These are phyloP conservation scores for Allobates femoralis DNA, from an alignment of 2,797 vertebrate genomes.

Conservation along the genomic window DNA sequence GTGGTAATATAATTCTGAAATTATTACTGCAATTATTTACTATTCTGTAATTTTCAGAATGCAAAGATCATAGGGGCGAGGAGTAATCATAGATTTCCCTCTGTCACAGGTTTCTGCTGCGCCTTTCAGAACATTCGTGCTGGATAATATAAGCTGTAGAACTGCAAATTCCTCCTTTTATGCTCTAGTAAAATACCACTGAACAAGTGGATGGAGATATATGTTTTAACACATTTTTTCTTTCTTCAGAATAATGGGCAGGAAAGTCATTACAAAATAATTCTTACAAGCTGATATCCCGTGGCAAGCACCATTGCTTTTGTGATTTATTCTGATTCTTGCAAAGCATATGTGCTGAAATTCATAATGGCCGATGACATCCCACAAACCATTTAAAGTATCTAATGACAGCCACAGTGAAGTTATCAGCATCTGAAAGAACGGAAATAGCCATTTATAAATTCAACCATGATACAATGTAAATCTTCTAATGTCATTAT, in stretches of 20 bases:
- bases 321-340: conserved; percentile 58
- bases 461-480: not conserved
- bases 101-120: not conserved
- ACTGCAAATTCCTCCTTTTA: not conserved
- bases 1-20: not conserved
- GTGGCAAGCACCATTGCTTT: conserved; percentile 47
- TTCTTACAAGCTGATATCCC: conserved; percentile 37
- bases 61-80: not conserved
- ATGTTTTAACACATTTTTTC: conserved; percentile 36
- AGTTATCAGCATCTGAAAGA: not conserved
- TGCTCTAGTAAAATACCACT: not conserved
- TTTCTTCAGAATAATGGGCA: not conserved
- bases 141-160: not conserved
- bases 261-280: conserved; percentile 10
- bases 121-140: not conserved
- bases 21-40: conserved; percentile 29
- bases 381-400: conserved; percentile 20
- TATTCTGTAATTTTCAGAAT: not conserved
- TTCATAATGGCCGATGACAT: conserved; percentile 42
- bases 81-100: not conserved
- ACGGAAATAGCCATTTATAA: not conserved
- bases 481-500: conserved; percentile 9
- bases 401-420: conserved; percentile 31
- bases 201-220: not conserved
- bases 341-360: conserved; percentile 41